A percentile compares a stretch with the other conserved stretches of the same genome.
Evolutionary conservation across 2,797 vertebrate species (phyloP).

Genomic region (Rhincodon typus): DNA sequence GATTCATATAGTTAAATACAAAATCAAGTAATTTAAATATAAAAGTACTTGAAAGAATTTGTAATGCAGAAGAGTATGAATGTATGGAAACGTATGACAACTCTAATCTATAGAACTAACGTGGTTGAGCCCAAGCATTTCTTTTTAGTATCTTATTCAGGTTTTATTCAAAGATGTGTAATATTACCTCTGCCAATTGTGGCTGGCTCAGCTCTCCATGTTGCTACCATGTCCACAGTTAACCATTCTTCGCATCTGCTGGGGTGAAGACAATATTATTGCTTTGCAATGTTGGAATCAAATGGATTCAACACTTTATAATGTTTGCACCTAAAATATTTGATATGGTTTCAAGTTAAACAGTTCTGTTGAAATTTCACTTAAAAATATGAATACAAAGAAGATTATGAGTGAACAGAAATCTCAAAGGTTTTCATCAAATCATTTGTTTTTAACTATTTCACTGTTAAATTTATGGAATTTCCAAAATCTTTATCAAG

Average conservation of each 20-base stretch:
- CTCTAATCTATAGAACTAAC: background rate
- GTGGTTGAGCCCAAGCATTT: background rate
- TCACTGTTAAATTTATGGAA: background rate
- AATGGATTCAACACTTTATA: background rate
- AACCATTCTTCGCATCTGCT: background rate
- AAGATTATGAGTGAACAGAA: background rate
- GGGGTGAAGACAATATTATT: background rate
- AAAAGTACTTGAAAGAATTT: background rate
- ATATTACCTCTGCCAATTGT: background rate
- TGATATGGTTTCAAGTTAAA: background rate
- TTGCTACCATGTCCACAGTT: background rate
- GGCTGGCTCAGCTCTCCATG: background rate
- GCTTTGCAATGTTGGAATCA: background rate
- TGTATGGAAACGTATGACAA: background rate
- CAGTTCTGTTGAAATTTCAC: background rate
- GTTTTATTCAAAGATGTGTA: background rate
- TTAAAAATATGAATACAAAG: background rate
- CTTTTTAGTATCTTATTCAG: background rate
- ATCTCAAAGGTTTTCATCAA: background rate
- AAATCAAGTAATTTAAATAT: background rate
- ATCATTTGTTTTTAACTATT: background rate
- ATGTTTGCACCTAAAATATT: background rate
- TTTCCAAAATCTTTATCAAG: too few relatives aligned
- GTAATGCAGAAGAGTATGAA: background rate
- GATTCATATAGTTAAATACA: background rate